Base-by-base conservation (phyloP, 2,113 vertebrate genomes). In the Ibidorhyncha struthersii region DNA sequence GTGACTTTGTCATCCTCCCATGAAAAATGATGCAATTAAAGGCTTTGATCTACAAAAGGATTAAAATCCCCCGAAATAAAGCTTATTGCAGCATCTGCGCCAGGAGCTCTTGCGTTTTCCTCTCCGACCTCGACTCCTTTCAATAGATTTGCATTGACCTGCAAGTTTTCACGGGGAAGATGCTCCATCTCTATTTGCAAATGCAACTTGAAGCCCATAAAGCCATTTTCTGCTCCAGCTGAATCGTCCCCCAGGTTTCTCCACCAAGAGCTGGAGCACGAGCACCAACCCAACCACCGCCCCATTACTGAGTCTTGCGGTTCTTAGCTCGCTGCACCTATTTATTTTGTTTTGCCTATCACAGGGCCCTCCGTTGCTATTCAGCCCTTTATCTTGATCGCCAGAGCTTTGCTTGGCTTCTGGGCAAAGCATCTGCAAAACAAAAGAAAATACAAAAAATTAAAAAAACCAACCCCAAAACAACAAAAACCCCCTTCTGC, bases 381-480 rank as follows among this genome's bases (percentile, higher is more conserved):
- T 63, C 82, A 74, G 17, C 38, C 50, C 47, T 91, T 96, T 93
- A 95, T 95, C 96, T 96, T 79, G 77, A 94, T 95, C 14, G 12
- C 12, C 2, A 72, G 56, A 6, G 4, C 66, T 86, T 86, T 22
- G 23, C 83, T 89, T 27, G 3, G 65, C 47, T 86, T 50, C 80
- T 47, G 72, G 84, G 84, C 59, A 56, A 55, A 71, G 32, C 45
- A 52, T 52, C 87, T 62, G 72, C 90, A 78, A 53, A 91, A 61
- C 77, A 82, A 82, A 84, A 18, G 32, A 62, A 89, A 90, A 36
- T 30, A 81, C 27, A 50, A 50, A 50, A 50, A 50, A 5, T 53
- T 26, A 27, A 13, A 45, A 52, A n/a, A n/a, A n/a, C n/a, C n/a
- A n/a, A n/a, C n/a, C n/a, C n/a, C n/a, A n/a, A n/a, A n/a, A n/a